phyloP scores from a whole-genome alignment of 2,888 invertebrate genomes.

The Uloborus plumipes region DNA sequence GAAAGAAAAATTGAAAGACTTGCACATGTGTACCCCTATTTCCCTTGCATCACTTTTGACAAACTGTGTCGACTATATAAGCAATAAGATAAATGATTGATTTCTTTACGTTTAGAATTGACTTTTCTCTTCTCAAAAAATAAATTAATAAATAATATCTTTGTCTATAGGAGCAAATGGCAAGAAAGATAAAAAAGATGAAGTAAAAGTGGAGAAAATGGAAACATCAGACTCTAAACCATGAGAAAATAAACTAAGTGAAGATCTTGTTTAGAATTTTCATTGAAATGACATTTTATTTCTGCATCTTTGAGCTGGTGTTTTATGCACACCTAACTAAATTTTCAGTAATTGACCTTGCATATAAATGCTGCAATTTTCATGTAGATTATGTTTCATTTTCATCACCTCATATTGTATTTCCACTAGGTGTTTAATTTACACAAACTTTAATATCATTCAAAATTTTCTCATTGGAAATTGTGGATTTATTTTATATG shows the following conservation, averaged over 20 bases:
- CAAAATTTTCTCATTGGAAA: conserved; percentile 30
- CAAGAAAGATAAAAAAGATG: conserved; percentile 76
- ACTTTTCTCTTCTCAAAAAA: neutral
- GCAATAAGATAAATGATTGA: neutral
- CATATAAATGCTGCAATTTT: conserved; percentile 9
- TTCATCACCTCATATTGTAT: conserved; percentile 53
- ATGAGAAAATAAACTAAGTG: conserved; percentile 6
- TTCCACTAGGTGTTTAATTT: conserved; percentile 32
- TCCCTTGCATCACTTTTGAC: too few relatives aligned
- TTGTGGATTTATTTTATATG: conserved; percentile 37
- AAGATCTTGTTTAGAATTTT: conserved; percentile 22
- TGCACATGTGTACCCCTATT: too few relatives aligned
- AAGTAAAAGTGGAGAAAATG: conserved; percentile 68
- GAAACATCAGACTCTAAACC: conserved; percentile 52
- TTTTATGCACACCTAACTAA: conserved; percentile 27
- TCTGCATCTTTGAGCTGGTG: conserved; percentile 30
- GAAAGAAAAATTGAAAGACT: too few relatives aligned
- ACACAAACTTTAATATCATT: conserved; percentile 21
- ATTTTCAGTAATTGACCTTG: conserved; percentile 5
- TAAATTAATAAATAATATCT: too few relatives aligned
- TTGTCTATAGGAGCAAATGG: conserved; percentile 74
- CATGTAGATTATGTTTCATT: conserved; percentile 52
- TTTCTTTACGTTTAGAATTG: neutral
- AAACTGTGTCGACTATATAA: too few relatives aligned
- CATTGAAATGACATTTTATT: conserved; percentile 36